Evolutionary conservation across 2,888 invertebrate species (phyloP).

Genomic region (Aricia artaxerxes): DNA sequence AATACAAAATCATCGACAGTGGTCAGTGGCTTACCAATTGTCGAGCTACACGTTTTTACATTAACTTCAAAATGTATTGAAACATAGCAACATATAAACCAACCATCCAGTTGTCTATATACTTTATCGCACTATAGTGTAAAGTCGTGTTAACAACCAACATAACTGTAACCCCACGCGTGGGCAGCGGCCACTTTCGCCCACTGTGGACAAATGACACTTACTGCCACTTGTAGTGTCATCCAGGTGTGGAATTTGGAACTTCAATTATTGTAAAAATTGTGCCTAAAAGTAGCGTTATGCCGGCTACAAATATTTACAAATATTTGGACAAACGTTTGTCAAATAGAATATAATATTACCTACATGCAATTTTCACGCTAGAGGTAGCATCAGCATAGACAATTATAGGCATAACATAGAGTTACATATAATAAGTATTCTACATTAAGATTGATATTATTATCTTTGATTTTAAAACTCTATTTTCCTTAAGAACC

Average conservation of each 20-base stretch:
- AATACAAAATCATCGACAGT: no score
- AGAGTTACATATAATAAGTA: no score
- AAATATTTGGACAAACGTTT: neutral
- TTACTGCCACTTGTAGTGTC: neutral
- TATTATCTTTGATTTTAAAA: no score
- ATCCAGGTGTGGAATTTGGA: conserved; percentile 6
- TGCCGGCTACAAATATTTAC: neutral
- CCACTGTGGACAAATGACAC: conserved; percentile 8
- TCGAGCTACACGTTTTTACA: no score
- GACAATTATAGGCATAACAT: no score
- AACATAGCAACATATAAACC: neutral
- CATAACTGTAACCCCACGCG: conserved; percentile 8
- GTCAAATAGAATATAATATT: neutral
- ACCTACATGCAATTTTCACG: no score
- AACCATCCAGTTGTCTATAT: neutral
- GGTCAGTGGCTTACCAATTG: no score
- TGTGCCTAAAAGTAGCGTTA: neutral
- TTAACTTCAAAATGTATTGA: no score
- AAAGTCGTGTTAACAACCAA: conserved; percentile 6
- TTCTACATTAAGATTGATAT: no score
- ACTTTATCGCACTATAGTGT: neutral
- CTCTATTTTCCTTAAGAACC: neutral
- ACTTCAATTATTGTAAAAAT: neutral
- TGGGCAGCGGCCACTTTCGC: conserved; percentile 5
- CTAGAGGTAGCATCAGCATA: no score